Percentiles rank a stretch among this genome's conserved stretches.
Conservation (phyloP, 23 tunicate genomes). For the Trididemnum clinides region DNA sequence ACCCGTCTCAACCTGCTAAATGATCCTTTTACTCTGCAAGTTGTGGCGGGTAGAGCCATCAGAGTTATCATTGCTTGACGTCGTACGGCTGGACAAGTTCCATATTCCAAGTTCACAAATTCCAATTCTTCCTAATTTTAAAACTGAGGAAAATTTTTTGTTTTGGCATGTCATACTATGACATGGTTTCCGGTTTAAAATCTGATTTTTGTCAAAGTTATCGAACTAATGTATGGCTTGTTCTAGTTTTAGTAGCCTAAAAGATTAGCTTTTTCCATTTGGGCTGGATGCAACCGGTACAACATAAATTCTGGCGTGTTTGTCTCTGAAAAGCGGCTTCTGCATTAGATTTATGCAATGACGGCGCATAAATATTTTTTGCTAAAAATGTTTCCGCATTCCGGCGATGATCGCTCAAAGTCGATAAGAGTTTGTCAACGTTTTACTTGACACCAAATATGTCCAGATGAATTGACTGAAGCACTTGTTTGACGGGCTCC, state of each 20-base stretch:
- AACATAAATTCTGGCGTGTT: not conserved
- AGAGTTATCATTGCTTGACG: not conserved
- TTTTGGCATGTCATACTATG: too few relatives aligned
- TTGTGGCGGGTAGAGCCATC: not conserved
- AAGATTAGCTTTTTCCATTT: not conserved
- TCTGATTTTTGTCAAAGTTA: not conserved
- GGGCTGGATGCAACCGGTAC: not conserved
- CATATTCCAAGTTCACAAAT: not conserved
- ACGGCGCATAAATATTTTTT: not conserved
- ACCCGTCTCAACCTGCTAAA: not conserved
- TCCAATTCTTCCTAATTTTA: not conserved
- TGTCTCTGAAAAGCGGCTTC: not conserved
- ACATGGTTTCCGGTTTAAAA: too few relatives aligned
- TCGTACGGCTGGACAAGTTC: not conserved
- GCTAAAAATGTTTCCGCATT: not conserved
- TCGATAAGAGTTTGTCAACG: not conserved
- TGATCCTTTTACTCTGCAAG: not conserved
- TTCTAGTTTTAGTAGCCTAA: not conserved
- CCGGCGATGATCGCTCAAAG: not conserved
- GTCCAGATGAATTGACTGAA: not conserved
- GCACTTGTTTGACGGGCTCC: slow-evolving; percentile 4
- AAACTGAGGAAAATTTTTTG: not conserved
- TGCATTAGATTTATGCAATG: not conserved
- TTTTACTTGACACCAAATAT: not conserved
- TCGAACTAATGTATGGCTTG: not conserved